These are phyloP conservation scores for Halcyon smyrnensis DNA, from an alignment of 2,797 vertebrate genomes.

Conservation along the genomic window DNA sequence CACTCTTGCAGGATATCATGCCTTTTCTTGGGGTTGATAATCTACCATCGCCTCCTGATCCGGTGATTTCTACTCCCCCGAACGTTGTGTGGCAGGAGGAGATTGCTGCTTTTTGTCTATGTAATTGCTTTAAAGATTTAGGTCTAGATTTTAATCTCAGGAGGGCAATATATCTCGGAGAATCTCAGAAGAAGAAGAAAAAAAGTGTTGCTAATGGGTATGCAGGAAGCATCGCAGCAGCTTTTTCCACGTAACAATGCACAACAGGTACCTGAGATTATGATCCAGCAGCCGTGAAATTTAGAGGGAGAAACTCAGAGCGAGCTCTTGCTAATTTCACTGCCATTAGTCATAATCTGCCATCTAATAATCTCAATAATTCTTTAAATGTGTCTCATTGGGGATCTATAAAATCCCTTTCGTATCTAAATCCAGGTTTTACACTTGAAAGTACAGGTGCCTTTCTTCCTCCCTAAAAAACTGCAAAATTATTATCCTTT, in stretches of 20 bases:
- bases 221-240: not conserved
- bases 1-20: not conserved
- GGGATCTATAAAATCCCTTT: not conserved
- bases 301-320: not conserved
- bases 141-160: slow-evolving; percentile 48
- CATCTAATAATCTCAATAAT: not conserved
- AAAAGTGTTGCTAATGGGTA: not conserved
- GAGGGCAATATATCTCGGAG: not conserved
- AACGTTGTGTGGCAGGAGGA: not conserved
- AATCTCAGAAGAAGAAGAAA: not conserved
- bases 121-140: slow-evolving; percentile 50
- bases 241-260: not conserved
- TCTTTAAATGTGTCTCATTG: not conserved
- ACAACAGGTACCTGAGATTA: not conserved
- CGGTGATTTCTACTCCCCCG: not conserved
- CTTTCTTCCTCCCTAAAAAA: not conserved
- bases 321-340: not conserved
- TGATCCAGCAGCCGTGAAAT: not conserved
- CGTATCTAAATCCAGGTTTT: not conserved
- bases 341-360: not conserved
- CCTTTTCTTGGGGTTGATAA: not conserved
- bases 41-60: not conserved
- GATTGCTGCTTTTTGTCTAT: slow-evolving; percentile 3
- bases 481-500: not conserved
- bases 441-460: not conserved